Conservation (phyloP, 2,113 vertebrate genomes). For the Microtus montanus region DNA sequence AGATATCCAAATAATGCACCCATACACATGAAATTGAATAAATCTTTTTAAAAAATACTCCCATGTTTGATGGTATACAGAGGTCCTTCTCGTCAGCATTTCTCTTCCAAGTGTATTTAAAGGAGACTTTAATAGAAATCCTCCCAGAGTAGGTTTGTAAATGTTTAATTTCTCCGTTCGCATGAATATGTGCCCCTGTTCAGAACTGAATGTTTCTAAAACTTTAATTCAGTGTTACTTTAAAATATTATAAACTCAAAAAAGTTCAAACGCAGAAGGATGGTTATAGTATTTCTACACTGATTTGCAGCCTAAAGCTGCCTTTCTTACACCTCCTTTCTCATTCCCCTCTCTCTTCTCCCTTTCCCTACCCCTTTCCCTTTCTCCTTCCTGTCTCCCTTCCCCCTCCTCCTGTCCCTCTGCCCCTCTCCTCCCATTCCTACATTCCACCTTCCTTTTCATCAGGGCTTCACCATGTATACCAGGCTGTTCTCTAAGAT, state of each 20-base stretch:
- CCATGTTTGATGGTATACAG: neutral
- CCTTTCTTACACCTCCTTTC: neutral
- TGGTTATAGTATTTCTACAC: neutral
- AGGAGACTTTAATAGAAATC: constrained; percentile 22
- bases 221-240: neutral
- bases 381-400: neutral
- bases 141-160: constrained; percentile 25
- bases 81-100: neutral
- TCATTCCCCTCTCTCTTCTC: neutral
- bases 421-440: neutral
- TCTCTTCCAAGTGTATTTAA: neutral
- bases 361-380: too few relatives aligned
- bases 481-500: neutral
- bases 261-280: neutral
- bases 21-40: neutral
- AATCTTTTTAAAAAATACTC: neutral
- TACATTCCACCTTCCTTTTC: neutral
- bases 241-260: neutral
- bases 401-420: neutral
- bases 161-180: constrained; percentile 34
- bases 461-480: neutral
- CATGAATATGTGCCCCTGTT: neutral
- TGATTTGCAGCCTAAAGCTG: neutral
- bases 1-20: neutral
- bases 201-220: constrained; percentile 42